A percentile compares a stretch with the other conserved stretches of the same genome.
Evolutionary conservation across 1,140 invertebrate species (phyloP).

Genomic region (Drosophila insularis): DNA sequence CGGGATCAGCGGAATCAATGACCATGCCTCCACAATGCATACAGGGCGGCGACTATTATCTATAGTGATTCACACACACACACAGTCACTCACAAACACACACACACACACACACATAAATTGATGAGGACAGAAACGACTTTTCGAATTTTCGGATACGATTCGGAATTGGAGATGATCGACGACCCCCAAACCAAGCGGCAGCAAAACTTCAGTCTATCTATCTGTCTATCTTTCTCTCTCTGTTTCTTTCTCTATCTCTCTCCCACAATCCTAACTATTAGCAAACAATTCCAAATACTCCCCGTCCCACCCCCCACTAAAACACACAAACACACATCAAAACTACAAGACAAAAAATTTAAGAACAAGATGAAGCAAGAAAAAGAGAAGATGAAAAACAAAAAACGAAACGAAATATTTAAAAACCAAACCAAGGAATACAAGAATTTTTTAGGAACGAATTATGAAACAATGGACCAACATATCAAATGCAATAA

Average conservation of each 20-base stretch:
- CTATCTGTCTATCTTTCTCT: conserved; percentile 20
- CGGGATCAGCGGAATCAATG: conserved; percentile 20
- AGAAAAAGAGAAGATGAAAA: conserved; percentile 14
- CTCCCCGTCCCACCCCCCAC: conserved; percentile 7
- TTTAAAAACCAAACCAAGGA: conserved; percentile 39
- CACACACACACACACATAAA: not conserved
- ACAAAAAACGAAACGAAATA: conserved; percentile 18
- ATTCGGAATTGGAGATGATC: conserved; percentile 30
- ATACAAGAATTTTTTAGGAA: conserved; percentile 79
- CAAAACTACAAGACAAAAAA: conserved; percentile 24
- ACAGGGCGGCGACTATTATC: conserved; percentile 71
- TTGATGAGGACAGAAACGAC: conserved; percentile 17
- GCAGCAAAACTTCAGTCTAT: conserved; percentile 16
- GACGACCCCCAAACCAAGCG: conserved; percentile 12
- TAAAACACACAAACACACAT: conserved; percentile 22
- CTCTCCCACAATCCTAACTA: conserved; percentile 6
- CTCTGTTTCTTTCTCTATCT: conserved; percentile 26
- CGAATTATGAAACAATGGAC: conserved; percentile 81
- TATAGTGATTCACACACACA: conserved; percentile 47
- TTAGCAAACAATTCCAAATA: conserved; percentile 5
- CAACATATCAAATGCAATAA: conserved; percentile 82
- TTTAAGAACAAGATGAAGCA: not conserved
- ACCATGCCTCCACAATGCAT: conserved; percentile 50
- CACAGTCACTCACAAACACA: too few relatives aligned
- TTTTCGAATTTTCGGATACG: conserved; percentile 31